Evolutionary conservation across 2,888 invertebrate species (phyloP), one percentile per base, ranked within the genome.

Genomic region (Andrena minutula): DNA sequence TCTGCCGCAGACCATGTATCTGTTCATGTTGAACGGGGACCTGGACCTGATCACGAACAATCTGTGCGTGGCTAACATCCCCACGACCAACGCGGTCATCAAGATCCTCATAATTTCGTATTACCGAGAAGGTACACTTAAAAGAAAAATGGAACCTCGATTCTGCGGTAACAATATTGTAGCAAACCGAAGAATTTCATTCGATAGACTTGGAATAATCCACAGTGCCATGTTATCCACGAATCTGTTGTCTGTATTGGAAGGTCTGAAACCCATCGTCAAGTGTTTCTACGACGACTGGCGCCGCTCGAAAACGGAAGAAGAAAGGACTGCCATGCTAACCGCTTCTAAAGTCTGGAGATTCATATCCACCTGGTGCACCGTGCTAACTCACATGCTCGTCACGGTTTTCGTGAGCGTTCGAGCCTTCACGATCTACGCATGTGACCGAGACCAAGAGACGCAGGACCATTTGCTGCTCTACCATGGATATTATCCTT

Each of bases 71-170:
- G 86, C 89, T 20, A 86, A 89, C 53, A 82, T 90, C 7, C 86
- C 90, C 0, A 74, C 86, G 4, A 84, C 80, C 0, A 89, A 88
- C 16, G 88, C 89, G 0, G 53, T 84, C 4, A 65, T 89, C 41
- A 91, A 91, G 78, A 53, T 90, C 1, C 32, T 88, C 1, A 82
- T 86, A 28, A 81, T 88, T 63, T 87, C 88, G 70, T 87, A 88
- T 64, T 82, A 89, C 51, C 86, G 81, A 84, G 75, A 87, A 73
- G 85, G 90, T 84, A 70, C 16, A 51, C 1, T 5, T 41, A 23
- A 32, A 63, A 51, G 0, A 2, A 41, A 41, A 41, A 12, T 12
- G 12, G 41, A 41, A 41, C 12, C 4, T 41, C 23, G 23, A 23
- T 26, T 41, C 41, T 12, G 41, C 41, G 41, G 41, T 12, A 41